Evolutionary conservation across 1,140 invertebrate genomes (phyloP).

Genomic region (Belonocnema kinseyi): DNA sequence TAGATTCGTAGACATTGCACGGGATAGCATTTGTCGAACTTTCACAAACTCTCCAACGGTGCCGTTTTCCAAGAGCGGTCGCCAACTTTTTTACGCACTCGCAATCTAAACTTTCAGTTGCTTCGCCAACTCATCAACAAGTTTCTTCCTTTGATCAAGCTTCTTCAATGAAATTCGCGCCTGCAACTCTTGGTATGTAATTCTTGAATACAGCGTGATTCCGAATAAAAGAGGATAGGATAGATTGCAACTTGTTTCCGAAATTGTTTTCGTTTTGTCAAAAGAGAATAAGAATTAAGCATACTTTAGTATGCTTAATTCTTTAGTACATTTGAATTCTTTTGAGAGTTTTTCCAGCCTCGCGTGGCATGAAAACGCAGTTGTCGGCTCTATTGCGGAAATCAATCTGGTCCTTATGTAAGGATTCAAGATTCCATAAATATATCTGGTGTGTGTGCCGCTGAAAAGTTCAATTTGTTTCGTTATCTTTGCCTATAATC

Average conservation of each 20-base stretch:
- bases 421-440: neutral
- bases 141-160: too few relatives aligned
- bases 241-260: too few relatives aligned
- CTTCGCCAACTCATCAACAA: neutral
- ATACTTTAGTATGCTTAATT: too few relatives aligned
- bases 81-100: neutral
- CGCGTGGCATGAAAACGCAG: neutral
- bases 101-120: neutral
- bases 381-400: neutral
- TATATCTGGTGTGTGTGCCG: neutral
- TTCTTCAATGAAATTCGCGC: neutral
- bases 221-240: too few relatives aligned
- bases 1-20: constrained; percentile 29
- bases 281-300: too few relatives aligned
- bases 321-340: too few relatives aligned
- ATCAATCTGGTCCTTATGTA: neutral
- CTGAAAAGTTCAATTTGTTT: neutral
- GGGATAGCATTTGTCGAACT: constrained; percentile 38
- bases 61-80: neutral
- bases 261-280: too few relatives aligned
- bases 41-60: constrained; percentile 40
- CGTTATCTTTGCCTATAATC: neutral
- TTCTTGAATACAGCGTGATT: too few relatives aligned
- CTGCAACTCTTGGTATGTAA: neutral
- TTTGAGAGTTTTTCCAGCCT: too few relatives aligned